Conservation (phyloP, 2,888 invertebrate species). For the Drosophila niveifrons region DNA sequence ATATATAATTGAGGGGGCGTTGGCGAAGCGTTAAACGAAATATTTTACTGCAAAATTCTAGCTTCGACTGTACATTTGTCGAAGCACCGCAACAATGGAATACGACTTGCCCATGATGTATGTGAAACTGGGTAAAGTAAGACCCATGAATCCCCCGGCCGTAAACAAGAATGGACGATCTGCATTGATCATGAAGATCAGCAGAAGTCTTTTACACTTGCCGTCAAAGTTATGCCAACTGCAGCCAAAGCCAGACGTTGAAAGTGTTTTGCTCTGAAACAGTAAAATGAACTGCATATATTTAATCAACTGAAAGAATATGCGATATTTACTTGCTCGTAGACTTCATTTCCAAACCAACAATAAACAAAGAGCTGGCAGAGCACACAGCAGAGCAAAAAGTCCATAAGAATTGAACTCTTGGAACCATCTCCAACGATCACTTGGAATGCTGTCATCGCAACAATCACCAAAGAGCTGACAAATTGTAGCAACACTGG, state of each 20-base stretch:
- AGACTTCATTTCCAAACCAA: slow-evolving; percentile 79
- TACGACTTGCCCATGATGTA: slow-evolving; percentile 76
- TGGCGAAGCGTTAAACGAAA: no score
- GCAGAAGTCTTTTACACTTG: slow-evolving; percentile 59
- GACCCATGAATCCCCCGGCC: slow-evolving; percentile 70
- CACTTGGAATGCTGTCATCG: slow-evolving; percentile 76
- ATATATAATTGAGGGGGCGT: no score
- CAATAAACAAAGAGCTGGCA: slow-evolving; percentile 75
- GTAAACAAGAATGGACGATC: slow-evolving; percentile 68
- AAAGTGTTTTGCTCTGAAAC: slow-evolving; percentile 70
- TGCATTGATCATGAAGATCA: slow-evolving; percentile 60
- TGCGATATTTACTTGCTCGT: slow-evolving; percentile 44
- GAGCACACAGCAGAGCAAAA: slow-evolving; percentile 70
- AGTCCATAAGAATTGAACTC: slow-evolving; percentile 67
- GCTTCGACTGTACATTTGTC: slow-evolving; percentile 60
- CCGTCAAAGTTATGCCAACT: slow-evolving; percentile 69
- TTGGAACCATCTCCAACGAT: slow-evolving; percentile 60
- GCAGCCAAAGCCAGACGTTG: slow-evolving; percentile 64
- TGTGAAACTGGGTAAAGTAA: slow-evolving; percentile 74
- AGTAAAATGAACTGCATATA: neutral
- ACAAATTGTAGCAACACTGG: slow-evolving; percentile 74
- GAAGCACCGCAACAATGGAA: slow-evolving; percentile 72
- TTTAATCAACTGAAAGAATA: neutral
- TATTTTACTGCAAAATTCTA: neutral
- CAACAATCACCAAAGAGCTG: slow-evolving; percentile 69